Percentiles rank a stretch among this genome's conserved stretches.
phyloP scores from a whole-genome alignment of 2,797 vertebrate species.

The Myripristis murdjan region DNA sequence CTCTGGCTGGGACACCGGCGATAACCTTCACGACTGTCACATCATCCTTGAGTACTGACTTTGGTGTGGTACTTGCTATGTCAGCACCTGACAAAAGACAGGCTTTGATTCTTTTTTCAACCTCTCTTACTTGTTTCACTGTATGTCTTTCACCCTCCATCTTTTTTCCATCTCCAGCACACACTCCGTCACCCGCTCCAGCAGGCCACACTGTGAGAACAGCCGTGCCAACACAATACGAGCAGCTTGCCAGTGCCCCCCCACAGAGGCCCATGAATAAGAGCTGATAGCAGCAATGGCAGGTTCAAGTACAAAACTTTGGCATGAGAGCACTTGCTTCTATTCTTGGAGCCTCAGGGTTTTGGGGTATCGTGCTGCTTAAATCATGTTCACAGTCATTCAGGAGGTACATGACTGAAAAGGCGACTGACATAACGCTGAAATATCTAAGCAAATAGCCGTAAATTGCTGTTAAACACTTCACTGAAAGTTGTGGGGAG shows the following conservation, averaged over 20 bases:
- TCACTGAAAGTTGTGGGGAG: conserved; percentile 10
- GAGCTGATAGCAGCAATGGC: conserved; percentile 61
- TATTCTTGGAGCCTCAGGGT: conserved; percentile 49
- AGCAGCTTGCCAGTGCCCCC: conserved; percentile 66
- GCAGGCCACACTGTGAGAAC: conserved; percentile 51
- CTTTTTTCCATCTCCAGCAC: conserved; percentile 42
- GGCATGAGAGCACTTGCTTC: conserved; percentile 53
- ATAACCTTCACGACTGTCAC: conserved; percentile 46
- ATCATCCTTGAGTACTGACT: conserved; percentile 26
- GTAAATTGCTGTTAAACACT: conserved; percentile 19
- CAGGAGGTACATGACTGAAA: conserved; percentile 21
- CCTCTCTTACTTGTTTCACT: neutral
- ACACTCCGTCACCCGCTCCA: conserved; percentile 23
- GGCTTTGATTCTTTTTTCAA: conserved; percentile 5
- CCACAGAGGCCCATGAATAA: conserved; percentile 64
- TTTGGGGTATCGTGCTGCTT: conserved; percentile 48
- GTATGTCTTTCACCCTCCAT: conserved; percentile 18
- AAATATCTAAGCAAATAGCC: neutral
- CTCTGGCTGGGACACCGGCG: conserved; percentile 25
- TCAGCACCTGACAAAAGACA: conserved; percentile 10
- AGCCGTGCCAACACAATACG: conserved; percentile 60
- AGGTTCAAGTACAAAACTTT: conserved; percentile 67
- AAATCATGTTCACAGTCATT: conserved; percentile 22
- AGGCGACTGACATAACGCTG: conserved; percentile 27
- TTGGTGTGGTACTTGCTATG: conserved; percentile 22